Evolutionary conservation across 2,113 vertebrate species (phyloP), one percentile per base, ranked within the genome.

Genomic region (Sarotherodon lohbergeri): DNA sequence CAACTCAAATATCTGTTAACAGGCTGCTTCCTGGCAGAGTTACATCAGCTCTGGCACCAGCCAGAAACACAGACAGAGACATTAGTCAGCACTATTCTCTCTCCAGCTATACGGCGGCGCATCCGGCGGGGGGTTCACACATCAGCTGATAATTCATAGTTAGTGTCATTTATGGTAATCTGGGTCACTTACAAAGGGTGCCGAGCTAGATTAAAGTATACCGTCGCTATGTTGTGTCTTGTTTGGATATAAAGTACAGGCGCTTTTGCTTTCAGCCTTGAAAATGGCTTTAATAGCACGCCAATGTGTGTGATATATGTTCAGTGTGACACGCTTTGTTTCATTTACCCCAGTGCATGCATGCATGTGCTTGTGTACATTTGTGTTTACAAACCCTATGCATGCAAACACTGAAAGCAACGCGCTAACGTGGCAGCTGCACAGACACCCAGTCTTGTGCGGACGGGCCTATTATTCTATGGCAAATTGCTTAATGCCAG

Each of bases 41-140:
- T 95, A 94, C 95, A 96, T 96, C 93, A 96, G 94, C 90, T 91
- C 93, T 96, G 95, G 96, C 96, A 96, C 93, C 90, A 91, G 90
- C 32, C 86, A 93, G 88, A 86, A 90, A 93, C 93, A 93, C 83
- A 89, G 89, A 92, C 81, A 92, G 92, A 96, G 93, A 96, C 93
- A 93, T 96, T 95, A 95, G 92, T 95, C 95, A 95, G 93, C 94
- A 95, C 84, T 86, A 85, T 93, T 87, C 80, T 84, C 89, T 95
- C 89, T 91, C 85, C 76, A 57, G 88, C 90, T 59, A 80, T 83
- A 81, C 55, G 79, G 71, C 27, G 11, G 16, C 17, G 59, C 90
- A 92, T 93, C 91, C 86, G 84, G 73, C 13, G 13, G 48, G 9
- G 83, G 90, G 85, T 78, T 91, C 88, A 85, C 86, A 91, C 91